A percentile compares a stretch with the other conserved stretches of the same genome.
phyloP scores from a whole-genome alignment of 1,140 invertebrate genomes.

The Muscidifurax raptorellus region DNA sequence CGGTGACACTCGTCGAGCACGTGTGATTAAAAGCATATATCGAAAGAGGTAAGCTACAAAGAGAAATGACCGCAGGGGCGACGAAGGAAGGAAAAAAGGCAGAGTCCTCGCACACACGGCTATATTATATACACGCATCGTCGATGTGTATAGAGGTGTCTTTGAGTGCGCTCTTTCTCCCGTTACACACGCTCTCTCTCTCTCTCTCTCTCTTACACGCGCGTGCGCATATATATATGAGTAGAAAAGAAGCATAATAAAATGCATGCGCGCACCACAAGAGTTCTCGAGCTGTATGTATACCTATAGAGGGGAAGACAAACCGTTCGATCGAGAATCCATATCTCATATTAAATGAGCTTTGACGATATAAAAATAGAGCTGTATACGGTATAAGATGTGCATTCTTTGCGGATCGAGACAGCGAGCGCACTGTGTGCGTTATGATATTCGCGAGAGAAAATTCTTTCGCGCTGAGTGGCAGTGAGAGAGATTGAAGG shows the following conservation, averaged over 20 bases:
- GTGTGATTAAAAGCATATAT: background rate
- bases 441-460: too few species aligned
- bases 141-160: background rate
- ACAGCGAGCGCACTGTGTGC: too few species aligned
- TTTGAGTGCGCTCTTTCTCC: slow-evolving; percentile 9
- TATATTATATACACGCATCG: background rate
- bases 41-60: background rate
- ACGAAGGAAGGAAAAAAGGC: background rate
- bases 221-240: background rate
- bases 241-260: background rate
- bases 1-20: too few species aligned
- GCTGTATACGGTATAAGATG: background rate
- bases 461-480: background rate
- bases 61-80: slow-evolving; percentile 8
- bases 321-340: slow-evolving; percentile 30
- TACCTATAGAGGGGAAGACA: background rate
- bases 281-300: background rate
- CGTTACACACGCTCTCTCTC: background rate
- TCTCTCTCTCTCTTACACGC: background rate
- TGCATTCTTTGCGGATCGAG: too few species aligned
- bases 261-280: background rate
- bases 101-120: background rate
- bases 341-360: slow-evolving; percentile 39
- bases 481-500: background rate
- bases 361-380: slow-evolving; percentile 19